phyloP scores from a whole-genome alignment of 2,797 vertebrate genomes.

The Gallinago stenura region DNA sequence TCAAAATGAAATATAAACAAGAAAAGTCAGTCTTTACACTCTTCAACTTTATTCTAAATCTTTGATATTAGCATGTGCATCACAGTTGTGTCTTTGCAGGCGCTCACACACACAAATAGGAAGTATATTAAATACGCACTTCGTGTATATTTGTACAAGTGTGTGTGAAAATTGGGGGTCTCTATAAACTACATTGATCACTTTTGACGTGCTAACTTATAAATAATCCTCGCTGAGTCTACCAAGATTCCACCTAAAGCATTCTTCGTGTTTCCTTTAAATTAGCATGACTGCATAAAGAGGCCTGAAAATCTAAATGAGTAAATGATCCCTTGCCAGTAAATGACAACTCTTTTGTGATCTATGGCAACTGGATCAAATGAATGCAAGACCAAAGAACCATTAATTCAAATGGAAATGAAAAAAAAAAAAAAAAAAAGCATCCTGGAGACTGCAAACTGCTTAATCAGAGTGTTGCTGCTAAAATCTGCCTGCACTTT shows the following conservation, averaged over 20 bases:
- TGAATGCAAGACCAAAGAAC: neutral
- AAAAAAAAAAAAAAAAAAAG: neutral
- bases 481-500: neutral
- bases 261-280: neutral
- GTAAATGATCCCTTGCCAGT: neutral
- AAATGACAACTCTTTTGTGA: neutral
- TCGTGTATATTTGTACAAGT: neutral
- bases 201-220: neutral
- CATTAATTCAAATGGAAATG: neutral
- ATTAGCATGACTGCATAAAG: neutral
- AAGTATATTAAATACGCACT: neutral
- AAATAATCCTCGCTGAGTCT: neutral
- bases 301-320: neutral
- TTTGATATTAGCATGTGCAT: neutral
- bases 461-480: neutral
- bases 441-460: neutral
- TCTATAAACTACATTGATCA: neutral
- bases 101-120: neutral
- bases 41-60: neutral
- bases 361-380: neutral
- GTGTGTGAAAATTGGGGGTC: neutral
- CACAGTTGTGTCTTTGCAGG: neutral
- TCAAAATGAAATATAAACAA: constrained; percentile 22
- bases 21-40: constrained; percentile 23
- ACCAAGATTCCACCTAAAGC: neutral